Evolutionary conservation across 2,113 vertebrate genomes (phyloP).

Genomic region (Charina bottae): DNA sequence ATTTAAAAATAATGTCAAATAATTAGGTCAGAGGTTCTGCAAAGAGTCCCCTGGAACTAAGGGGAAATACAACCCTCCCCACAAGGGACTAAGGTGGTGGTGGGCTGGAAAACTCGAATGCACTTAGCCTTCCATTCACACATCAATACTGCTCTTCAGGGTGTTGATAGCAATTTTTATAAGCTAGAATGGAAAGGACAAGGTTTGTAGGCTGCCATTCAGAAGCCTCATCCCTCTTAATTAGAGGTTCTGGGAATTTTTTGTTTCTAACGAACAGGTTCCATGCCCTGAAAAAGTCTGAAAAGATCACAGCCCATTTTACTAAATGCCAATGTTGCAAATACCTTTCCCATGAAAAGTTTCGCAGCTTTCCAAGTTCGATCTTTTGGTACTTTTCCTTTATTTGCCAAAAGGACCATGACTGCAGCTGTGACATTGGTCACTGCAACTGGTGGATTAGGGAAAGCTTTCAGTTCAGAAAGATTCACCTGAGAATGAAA

Average conservation of each 20-base stretch:
- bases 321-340: background rate
- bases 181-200: background rate
- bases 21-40: background rate
- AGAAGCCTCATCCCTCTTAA: background rate
- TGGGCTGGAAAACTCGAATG: background rate
- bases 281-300: background rate
- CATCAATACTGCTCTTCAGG: background rate
- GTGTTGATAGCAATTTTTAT: background rate
- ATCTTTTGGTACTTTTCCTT: slow-evolving; percentile 78
- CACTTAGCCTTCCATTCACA: background rate
- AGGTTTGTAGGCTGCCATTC: background rate
- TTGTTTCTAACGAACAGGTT: background rate
- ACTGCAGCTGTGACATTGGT: slow-evolving; percentile 82
- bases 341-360: slow-evolving; percentile 86
- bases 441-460: slow-evolving; percentile 78
- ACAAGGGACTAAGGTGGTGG: background rate
- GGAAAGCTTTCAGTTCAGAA: slow-evolving; percentile 85
- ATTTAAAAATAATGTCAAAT: background rate
- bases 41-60: background rate
- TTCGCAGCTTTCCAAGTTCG: slow-evolving; percentile 81
- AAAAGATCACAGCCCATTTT: background rate
- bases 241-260: background rate
- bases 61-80: background rate
- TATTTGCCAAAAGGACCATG: slow-evolving; percentile 81
- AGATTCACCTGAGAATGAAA: slow-evolving; percentile 78